Evolutionary conservation across 2,888 invertebrate species (phyloP), one percentile per base, ranked within the genome.

Genomic region (Orgyia antiqua): DNA sequence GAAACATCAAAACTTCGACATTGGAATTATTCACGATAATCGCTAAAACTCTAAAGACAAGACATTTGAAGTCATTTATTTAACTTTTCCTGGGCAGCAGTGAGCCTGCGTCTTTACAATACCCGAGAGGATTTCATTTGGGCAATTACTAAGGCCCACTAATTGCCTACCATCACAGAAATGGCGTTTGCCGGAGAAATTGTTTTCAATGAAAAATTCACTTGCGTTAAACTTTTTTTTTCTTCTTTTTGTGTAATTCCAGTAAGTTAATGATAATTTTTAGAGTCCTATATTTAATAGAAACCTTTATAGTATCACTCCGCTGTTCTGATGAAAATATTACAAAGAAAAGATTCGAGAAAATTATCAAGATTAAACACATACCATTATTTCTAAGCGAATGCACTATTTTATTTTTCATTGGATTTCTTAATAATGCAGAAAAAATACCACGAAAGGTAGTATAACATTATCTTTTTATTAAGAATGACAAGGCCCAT

Each of bases 121-220:
- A 38, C 57, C 40, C 50, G 39, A 42, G 52, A 53, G 63, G 66
- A 67, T 67, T 69, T 66, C 58, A 57, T 64, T 61, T 56, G 50
- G 56, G 58, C 67, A 64, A 70, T 71, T 67, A 70, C 65, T 51
- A 56, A 33, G 43, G 44, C 42, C 60, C 53, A 59, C 68, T 71
- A 71, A 71, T 71, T 69, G 65, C 63, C 52, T 47, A 52, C 64
- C 68, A 66, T 68, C 68, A 59, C 52, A 59, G 58, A 57, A 68
- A 68, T 59, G 60, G 58, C 58, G 59, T 48, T 56, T 54, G 46
- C 55, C 31, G 42, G 44, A 57, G 63, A 62, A 67, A 71, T 69
- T 71, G 69, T 69, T 70, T 71, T 71, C 67, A 70, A 73, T 68
- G 69, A 71, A 71, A 71, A 70, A 69, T 68, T 54, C 68, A 47